Evolutionary conservation across 2,888 invertebrate species (phyloP), one percentile per base, ranked within the genome.

Genomic region (Agrotis ipsilon): DNA sequence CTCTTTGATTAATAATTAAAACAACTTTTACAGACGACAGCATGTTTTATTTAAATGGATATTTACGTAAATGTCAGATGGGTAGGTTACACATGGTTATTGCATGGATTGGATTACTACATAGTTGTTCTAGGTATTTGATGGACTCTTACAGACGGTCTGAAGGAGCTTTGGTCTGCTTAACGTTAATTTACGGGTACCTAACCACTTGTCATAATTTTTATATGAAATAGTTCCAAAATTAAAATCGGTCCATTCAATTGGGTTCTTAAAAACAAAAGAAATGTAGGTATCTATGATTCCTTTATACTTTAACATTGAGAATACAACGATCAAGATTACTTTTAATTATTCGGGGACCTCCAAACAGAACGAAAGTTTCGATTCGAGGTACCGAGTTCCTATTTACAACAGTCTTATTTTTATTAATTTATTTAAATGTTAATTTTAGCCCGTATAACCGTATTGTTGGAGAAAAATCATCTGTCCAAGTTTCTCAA

Each of bases 11-110:
- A 67, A 54, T 4, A 67, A 57, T 65, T 61, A 27, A 74, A 74
- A 69, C 74, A 55, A 69, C 68, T 69, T 68, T 79, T 79, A 61
- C 49, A 51, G 16, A 24, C 18, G n/a, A n/a, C 24, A 21, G 46
- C n/a, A 32, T 9, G 19, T 78, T 67, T 68, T 2, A 59, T 51
- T 27, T 64, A 27, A 66, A 54, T 77, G 32, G n/a, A 27, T 74
- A 64, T 54, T 64, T 7, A n/a, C 21, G 57, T 74, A 77, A 77
- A 77, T 77, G 79, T 69, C 69, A 77, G 54, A 32, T 58, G 78
- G 19, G 19, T 48, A 60, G 21, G 11, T 24, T 13, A 39, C 39
- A 39, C n/a, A 21, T 49, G 14, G 27, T 18, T 51, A 18, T 55
- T 49, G 58, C 21, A 32, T 49, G 27, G 2, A 19, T 27, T 5